Conservation (phyloP, 1,140 invertebrate species). For the Eurosta solidaginis region DNA sequence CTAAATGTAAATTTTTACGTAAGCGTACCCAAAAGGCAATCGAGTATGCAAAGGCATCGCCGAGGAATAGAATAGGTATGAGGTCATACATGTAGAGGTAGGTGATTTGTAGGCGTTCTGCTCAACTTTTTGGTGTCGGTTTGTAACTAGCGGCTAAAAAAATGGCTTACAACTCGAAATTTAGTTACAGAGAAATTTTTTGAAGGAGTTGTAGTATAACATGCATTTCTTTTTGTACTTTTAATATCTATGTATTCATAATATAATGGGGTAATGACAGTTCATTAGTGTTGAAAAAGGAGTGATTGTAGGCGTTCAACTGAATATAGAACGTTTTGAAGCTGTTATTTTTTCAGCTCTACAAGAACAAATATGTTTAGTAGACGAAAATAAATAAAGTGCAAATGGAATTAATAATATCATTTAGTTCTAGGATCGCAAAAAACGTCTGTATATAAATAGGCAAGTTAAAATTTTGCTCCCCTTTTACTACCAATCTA, state of each 20-base stretch:
- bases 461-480: too few species aligned
- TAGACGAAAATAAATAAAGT: too few species aligned
- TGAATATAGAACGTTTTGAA: background rate
- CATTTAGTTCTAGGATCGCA: too few species aligned
- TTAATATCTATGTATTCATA: constrained; percentile 4
- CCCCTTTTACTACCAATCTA: too few species aligned
- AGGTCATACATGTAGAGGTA: background rate
- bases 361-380: too few species aligned
- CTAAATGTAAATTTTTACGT: constrained; percentile 18
- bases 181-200: background rate
- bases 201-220: background rate
- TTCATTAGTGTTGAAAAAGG: background rate
- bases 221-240: background rate
- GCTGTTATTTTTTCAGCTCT: too few species aligned
- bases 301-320: background rate
- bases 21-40: constrained; percentile 3
- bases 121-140: background rate
- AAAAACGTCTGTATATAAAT: too few species aligned
- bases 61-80: too few species aligned
- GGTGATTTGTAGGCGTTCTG: background rate
- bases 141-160: background rate
- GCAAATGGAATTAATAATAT: too few species aligned
- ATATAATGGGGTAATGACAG: background rate
- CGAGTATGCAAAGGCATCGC: background rate
- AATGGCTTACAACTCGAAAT: constrained; percentile 12